A percentile compares a stretch with the other conserved stretches of the same genome.
Conservation (phyloP, 30 jellyfish, hydroid and myxozoan genomes). For the Chironex yamaguchii region DNA sequence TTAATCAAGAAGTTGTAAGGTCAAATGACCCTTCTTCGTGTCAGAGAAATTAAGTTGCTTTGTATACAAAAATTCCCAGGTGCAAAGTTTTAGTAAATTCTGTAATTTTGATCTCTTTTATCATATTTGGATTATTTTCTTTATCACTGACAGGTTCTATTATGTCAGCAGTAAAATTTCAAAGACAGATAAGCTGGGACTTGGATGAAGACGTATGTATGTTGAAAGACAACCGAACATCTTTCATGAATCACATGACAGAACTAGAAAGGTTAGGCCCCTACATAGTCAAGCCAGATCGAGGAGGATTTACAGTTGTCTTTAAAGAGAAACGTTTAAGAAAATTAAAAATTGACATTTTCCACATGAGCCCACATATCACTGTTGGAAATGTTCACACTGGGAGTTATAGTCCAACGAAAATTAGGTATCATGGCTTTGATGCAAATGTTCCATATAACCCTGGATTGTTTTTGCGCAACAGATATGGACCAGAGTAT, state of each 20-base stretch:
- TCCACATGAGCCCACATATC: not conserved
- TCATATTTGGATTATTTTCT: too few species aligned
- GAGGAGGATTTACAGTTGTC: not conserved
- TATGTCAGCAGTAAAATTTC: not conserved
- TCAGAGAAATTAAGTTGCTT: too few species aligned
- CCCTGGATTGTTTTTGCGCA: not conserved
- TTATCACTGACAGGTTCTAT: not conserved
- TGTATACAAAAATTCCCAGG: too few species aligned
- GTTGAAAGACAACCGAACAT: not conserved
- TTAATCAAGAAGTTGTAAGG: too few species aligned
- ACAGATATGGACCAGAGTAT: not conserved
- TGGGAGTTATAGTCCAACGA: not conserved
- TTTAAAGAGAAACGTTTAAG: not conserved
- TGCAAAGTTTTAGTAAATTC: too few species aligned
- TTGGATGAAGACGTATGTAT: not conserved
- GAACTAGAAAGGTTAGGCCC: not conserved
- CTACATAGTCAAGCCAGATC: not conserved
- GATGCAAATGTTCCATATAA: not conserved
- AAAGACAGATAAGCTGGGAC: not conserved
- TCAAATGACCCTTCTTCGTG: too few species aligned
- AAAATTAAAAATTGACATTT: not conserved
- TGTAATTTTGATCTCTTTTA: too few species aligned
- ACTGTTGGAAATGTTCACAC: not conserved
- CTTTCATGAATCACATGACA: too few species aligned
- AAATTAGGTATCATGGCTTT: not conserved